These are phyloP conservation scores for Halesus radiatus DNA, from an alignment of 1,140 invertebrate genomes.

Conservation along the genomic window DNA sequence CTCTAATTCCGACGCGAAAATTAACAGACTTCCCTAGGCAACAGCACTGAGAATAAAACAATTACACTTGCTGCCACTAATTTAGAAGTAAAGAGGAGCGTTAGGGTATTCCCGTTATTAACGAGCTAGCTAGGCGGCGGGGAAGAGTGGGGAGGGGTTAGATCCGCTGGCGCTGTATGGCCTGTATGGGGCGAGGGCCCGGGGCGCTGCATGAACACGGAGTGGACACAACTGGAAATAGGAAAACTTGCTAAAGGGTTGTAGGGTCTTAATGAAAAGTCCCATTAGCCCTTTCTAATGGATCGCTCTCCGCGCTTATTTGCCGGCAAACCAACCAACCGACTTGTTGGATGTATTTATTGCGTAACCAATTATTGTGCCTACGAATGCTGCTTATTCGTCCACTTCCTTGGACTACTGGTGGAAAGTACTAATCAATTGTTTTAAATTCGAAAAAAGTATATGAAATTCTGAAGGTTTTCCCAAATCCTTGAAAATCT, in stretches of 20 bases:
- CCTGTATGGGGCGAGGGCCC: background rate
- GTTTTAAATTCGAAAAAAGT: no score
- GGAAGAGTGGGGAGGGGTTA: background rate
- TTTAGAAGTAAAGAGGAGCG: slow-evolving; percentile 57
- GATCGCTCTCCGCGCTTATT: slow-evolving; percentile 19
- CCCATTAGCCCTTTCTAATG: slow-evolving; percentile 39
- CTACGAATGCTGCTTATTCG: background rate
- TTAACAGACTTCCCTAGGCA: slow-evolving; percentile 31
- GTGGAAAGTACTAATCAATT: no score
- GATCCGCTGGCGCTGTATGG: no score
- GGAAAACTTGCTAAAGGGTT: slow-evolving; percentile 38
- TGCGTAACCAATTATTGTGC: background rate
- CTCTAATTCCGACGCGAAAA: slow-evolving; percentile 32
- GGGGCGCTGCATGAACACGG: slow-evolving; percentile 12
- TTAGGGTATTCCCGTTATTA: slow-evolving; percentile 54
- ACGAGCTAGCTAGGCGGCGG: slow-evolving; percentile 25
- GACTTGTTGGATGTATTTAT: slow-evolving; percentile 12
- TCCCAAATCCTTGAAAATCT: no score
- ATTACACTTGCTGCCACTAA: slow-evolving; percentile 57
- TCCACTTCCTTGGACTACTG: no score
- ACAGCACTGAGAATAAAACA: slow-evolving; percentile 52
- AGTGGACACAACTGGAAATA: slow-evolving; percentile 45
- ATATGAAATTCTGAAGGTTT: no score
- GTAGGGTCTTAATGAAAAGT: slow-evolving; percentile 36
- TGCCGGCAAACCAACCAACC: background rate